phyloP scores from a whole-genome alignment of 1,140 invertebrate species.

The Palaemon carinicauda region DNA sequence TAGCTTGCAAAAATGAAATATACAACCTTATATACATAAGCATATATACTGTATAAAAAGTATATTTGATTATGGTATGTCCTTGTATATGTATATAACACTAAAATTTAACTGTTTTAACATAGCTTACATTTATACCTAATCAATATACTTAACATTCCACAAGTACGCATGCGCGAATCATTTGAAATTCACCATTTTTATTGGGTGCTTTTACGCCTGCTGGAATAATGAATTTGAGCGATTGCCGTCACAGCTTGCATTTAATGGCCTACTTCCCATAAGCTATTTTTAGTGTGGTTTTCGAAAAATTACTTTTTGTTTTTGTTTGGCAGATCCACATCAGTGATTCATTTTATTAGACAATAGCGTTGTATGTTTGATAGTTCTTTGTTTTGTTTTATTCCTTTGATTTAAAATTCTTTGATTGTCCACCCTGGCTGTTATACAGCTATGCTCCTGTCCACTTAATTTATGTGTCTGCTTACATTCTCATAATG shows the following conservation, averaged over 20 bases:
- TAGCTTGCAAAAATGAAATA: too few species aligned
- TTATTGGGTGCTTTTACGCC: constrained; percentile 32
- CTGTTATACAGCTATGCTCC: neutral
- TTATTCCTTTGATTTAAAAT: neutral
- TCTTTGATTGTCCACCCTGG: neutral
- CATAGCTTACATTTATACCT: too few species aligned
- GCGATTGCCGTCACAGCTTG: constrained; percentile 38
- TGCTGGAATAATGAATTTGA: constrained; percentile 29
- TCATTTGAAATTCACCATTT: neutral
- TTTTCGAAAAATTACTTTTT: neutral
- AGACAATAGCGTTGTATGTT: neutral
- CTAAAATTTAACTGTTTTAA: too few species aligned
- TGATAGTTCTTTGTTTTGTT: neutral
- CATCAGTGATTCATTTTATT: neutral
- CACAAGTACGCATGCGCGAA: too few species aligned
- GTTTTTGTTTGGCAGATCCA: neutral
- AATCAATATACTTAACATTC: too few species aligned
- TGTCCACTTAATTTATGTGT: neutral
- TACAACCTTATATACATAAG: too few species aligned
- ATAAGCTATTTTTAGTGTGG: constrained; percentile 45
- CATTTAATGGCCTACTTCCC: constrained; percentile 7
- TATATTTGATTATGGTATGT: too few species aligned
- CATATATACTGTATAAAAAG: too few species aligned
- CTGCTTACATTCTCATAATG: neutral
- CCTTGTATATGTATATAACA: too few species aligned